Conservation (phyloP, 2,888 invertebrate genomes). For the Doris montereyensis region DNA sequence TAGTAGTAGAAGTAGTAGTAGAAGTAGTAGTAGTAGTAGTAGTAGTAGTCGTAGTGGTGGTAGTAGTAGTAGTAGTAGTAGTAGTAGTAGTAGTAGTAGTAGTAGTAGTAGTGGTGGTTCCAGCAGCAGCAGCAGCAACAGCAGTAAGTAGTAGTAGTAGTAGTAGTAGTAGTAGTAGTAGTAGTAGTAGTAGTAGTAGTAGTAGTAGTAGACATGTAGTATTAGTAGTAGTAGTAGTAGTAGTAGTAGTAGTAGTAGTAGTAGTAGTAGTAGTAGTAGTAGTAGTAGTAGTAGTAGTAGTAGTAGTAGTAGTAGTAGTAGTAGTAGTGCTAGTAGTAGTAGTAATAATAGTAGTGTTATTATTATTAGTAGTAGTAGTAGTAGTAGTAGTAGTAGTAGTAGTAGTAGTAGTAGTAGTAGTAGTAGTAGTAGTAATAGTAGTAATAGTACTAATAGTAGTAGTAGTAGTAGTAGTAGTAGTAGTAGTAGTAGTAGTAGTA, state of each 20-base stretch:
- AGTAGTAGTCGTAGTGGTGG: too few relatives aligned
- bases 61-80: conserved; percentile 41
- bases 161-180: conserved; percentile 35
- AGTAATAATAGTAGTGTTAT: conserved; percentile 4
- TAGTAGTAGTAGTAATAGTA: too few relatives aligned
- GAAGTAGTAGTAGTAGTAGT: conserved; percentile 35
- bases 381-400: conserved; percentile 31
- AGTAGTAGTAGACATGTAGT: conserved; percentile 3
- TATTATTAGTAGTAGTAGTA: too few relatives aligned
- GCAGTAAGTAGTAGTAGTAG: too few relatives aligned
- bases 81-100: conserved; percentile 40
- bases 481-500: conserved; percentile 31
- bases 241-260: conserved; percentile 17
- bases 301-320: not conserved
- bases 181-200: conserved; percentile 28
- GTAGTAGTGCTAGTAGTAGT: not conserved
- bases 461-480: conserved; percentile 29
- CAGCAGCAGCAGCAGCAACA: conserved; percentile 25
- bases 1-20: conserved; percentile 30
- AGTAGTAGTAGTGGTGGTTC: conserved; percentile 36
- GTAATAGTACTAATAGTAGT: too few relatives aligned
- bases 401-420: conserved; percentile 38
- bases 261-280: conserved; percentile 9
- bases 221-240: too few relatives aligned
- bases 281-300: not conserved